These are phyloP conservation scores for Porites cylindrica DNA, from an alignment of 92 coral and sea anemone genomes.

Conservation along the genomic window DNA sequence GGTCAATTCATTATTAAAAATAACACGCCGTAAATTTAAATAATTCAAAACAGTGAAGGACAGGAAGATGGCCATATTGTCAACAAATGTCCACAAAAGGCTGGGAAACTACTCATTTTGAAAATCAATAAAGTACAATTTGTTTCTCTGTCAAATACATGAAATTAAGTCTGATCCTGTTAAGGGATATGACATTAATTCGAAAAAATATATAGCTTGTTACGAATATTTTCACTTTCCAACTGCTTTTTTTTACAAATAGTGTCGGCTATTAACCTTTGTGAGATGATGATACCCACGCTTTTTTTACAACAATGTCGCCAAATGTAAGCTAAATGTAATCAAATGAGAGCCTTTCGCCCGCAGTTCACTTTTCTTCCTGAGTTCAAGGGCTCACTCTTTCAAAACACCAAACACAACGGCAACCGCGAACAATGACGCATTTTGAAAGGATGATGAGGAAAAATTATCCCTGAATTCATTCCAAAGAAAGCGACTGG, in stretches of 20 bases:
- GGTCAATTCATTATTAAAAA: not conserved
- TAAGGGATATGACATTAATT: too few species aligned
- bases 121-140: not conserved
- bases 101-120: not conserved
- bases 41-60: not conserved
- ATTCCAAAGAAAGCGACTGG: conserved; percentile 96
- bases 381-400: conserved; percentile 9
- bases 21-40: conserved; percentile 15
- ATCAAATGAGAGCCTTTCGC: too few species aligned
- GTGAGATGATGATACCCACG: too few species aligned
- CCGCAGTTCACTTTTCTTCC: not conserved
- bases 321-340: too few species aligned
- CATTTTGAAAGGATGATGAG: conserved; percentile 82
- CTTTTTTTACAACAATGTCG: too few species aligned
- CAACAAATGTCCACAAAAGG: not conserved
- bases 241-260: too few species aligned
- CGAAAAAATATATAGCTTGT: too few species aligned
- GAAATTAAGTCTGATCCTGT: too few species aligned
- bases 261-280: too few species aligned
- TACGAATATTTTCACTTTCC: too few species aligned
- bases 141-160: too few species aligned
- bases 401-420: conserved; percentile 80
- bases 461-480: conserved; percentile 84
- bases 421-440: conserved; percentile 94
- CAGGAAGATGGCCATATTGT: conserved; percentile 10